Evolutionary conservation across 2,113 vertebrate genomes (phyloP).

Genomic region (Casuarius casuarius): DNA sequence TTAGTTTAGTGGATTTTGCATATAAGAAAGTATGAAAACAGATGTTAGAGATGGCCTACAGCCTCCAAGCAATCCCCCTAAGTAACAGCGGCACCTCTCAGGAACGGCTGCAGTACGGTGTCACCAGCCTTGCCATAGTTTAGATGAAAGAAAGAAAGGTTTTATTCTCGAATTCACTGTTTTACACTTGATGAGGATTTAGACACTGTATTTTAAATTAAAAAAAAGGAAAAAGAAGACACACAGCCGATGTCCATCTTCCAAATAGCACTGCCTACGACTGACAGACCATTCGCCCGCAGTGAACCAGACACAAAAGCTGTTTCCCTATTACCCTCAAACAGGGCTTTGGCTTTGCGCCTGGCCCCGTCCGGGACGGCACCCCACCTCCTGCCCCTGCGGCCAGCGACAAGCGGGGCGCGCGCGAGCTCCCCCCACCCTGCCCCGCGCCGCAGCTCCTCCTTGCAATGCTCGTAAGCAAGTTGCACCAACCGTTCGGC

Average conservation of each 20-base stretch:
- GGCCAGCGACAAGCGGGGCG: too few species aligned
- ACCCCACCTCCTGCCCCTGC: neutral
- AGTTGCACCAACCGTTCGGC: neutral
- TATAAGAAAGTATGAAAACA: neutral
- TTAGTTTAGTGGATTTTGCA: neutral
- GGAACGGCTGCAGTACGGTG: neutral
- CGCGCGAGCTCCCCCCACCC: too few species aligned
- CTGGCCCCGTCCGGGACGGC: too few species aligned
- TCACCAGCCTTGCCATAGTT: neutral
- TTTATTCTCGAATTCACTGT: neutral
- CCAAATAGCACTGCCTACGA: neutral
- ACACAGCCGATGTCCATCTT: neutral
- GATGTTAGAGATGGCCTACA: neutral
- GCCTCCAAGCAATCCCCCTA: neutral
- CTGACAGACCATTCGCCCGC: neutral
- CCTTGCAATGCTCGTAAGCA: too few species aligned
- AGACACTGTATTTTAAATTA: neutral
- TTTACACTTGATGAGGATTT: neutral
- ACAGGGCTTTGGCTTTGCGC: neutral
- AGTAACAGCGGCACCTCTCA: neutral
- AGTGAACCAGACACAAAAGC: neutral
- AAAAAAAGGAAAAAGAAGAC: neutral
- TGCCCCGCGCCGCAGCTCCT: too few species aligned
- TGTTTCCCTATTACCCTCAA: neutral
- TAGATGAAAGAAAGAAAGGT: neutral